phyloP scores from a whole-genome alignment of 30 jellyfish, hydroid and myxozoan genomes.

The Hydractinia echinata region DNA sequence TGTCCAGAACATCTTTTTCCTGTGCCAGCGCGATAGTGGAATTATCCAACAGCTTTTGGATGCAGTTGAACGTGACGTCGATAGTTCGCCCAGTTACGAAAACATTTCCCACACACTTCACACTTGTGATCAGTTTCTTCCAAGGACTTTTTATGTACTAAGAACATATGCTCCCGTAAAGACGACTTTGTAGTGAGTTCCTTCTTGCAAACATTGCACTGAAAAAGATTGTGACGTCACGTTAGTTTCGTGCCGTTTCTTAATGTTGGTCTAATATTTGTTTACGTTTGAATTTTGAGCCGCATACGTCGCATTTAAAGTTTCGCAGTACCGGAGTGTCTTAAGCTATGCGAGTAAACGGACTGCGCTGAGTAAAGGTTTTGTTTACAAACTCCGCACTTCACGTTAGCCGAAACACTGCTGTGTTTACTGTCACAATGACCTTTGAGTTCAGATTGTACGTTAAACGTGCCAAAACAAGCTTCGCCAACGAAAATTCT shows the following conservation, averaged over 20 bases:
- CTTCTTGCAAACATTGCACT: not conserved
- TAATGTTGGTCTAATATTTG: constrained; percentile 21
- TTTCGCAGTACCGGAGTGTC: constrained; percentile 21
- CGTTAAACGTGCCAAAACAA: constrained; percentile 14
- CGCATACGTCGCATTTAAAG: constrained; percentile 15
- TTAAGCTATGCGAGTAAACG: constrained; percentile 19
- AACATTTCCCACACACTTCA: constrained; percentile 29
- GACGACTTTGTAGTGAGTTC: constrained; percentile 7
- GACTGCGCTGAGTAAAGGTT: constrained; percentile 16
- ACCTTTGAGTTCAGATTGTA: constrained; percentile 16
- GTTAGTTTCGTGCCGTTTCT: not conserved
- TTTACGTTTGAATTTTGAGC: constrained; percentile 21
- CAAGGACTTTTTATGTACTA: constrained; percentile 1
- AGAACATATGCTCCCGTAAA: not conserved
- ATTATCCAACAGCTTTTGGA: constrained; percentile 9
- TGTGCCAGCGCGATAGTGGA: not conserved
- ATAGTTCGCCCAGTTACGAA: constrained; percentile 21
- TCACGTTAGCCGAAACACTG: not conserved
- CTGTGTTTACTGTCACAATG: not conserved
- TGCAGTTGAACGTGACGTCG: constrained; percentile 13
- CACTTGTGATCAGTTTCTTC: constrained; percentile 25
- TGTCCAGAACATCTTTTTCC: not conserved
- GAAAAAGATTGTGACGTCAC: not conserved
- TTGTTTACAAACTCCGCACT: constrained; percentile 19
- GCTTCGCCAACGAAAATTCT: constrained; percentile 16